Evolutionary conservation across 2,113 vertebrate species (phyloP).

Genomic region (Capreolus pygargus): DNA sequence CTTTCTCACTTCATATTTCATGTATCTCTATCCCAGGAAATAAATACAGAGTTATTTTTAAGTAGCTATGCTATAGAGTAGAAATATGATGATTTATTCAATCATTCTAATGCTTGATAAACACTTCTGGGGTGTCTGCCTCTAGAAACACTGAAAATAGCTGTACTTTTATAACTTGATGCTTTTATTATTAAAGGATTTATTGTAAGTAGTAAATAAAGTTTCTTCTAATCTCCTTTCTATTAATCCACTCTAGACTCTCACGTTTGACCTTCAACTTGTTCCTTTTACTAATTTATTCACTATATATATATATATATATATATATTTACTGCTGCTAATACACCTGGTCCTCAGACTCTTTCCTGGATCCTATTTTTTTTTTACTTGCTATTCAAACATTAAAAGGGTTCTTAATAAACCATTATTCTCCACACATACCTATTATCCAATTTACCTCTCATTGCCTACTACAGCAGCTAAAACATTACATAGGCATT

Average conservation of each 20-base stretch:
- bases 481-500: neutral
- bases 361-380: neutral
- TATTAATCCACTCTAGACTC: neutral
- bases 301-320: neutral
- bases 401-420: conserved; percentile 31
- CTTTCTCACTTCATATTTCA: neutral
- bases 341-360: neutral
- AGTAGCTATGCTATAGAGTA: neutral
- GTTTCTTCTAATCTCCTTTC: neutral
- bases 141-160: neutral
- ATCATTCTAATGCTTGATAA: neutral
- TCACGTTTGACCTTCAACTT: neutral
- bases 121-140: neutral
- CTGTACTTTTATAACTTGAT: neutral
- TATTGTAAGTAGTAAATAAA: neutral
- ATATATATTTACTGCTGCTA: neutral
- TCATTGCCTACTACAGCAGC: neutral
- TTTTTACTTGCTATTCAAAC: conserved; percentile 39
- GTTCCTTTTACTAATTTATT: neutral
- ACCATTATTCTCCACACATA: neutral
- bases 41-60: neutral
- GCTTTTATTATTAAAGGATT: neutral
- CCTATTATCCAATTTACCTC: neutral
- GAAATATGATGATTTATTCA: neutral
- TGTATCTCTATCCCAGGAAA: neutral